These are phyloP conservation scores for Lottia gigantea DNA, from an alignment of 2,888 invertebrate genomes.

Conservation along the genomic window DNA sequence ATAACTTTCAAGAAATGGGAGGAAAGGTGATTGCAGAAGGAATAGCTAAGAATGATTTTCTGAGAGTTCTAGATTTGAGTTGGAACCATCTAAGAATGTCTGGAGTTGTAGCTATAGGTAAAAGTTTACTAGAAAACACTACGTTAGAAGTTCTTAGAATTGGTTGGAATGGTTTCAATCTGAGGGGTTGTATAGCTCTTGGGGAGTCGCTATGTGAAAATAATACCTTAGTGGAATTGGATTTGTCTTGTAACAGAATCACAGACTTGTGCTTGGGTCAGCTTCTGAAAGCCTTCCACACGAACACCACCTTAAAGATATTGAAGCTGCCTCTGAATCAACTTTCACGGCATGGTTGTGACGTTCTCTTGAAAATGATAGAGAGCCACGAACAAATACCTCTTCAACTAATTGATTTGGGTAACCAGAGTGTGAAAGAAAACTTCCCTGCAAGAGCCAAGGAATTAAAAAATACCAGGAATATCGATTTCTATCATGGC, in stretches of 20 bases:
- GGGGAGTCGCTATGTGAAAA: conserved; percentile 44
- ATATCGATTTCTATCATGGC: neutral
- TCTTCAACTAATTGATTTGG: conserved; percentile 21
- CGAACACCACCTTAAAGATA: conserved; percentile 47
- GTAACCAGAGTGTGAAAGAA: neutral
- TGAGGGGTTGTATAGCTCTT: conserved; percentile 45
- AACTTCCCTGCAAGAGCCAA: neutral
- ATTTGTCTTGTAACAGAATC: conserved; percentile 58
- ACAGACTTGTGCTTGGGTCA: conserved; percentile 41
- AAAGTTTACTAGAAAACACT: conserved; percentile 45
- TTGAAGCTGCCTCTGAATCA: conserved; percentile 32
- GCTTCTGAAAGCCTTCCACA: conserved; percentile 47
- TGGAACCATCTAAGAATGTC: conserved; percentile 58
- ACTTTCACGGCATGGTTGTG: conserved; percentile 19
- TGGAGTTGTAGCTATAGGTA: conserved; percentile 52
- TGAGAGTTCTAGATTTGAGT: conserved; percentile 50
- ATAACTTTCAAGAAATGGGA: conserved; percentile 48
- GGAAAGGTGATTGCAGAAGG: conserved; percentile 47
- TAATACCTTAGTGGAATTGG: conserved; percentile 44
- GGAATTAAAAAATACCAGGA: neutral
- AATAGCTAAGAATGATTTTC: conserved; percentile 39
- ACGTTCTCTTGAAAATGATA: conserved; percentile 23
- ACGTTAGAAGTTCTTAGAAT: conserved; percentile 47
- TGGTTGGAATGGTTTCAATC: conserved; percentile 58
- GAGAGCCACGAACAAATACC: conserved; percentile 19